These are phyloP conservation scores for Eumaeus atala DNA, from an alignment of 1,140 invertebrate genomes.

Conservation along the genomic window DNA sequence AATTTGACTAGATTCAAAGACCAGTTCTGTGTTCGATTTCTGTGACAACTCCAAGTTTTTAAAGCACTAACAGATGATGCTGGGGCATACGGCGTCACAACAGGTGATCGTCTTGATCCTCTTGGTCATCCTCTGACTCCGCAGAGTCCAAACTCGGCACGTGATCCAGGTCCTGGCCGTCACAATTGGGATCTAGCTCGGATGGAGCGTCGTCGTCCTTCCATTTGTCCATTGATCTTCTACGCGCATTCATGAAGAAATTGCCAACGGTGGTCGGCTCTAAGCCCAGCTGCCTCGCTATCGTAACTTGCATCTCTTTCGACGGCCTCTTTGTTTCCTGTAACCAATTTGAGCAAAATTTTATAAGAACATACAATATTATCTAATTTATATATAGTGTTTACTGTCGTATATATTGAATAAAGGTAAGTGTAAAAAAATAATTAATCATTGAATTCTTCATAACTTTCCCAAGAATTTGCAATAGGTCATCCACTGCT, in stretches of 20 bases:
- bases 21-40: constrained; percentile 18
- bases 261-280: constrained; percentile 99
- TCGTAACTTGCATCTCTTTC: constrained; percentile 99
- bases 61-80: constrained; percentile 62
- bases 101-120: constrained; percentile 62
- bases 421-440: too few species aligned
- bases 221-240: constrained; percentile 99
- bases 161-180: constrained; percentile 56
- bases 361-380: neutral
- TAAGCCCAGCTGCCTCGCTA: constrained; percentile 96
- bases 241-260: constrained; percentile 99
- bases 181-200: constrained; percentile 55
- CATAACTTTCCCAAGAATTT: too few species aligned
- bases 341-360: constrained; percentile 28
- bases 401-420: too few species aligned
- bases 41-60: constrained; percentile 43
- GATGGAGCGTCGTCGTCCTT: constrained; percentile 85
- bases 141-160: constrained; percentile 60
- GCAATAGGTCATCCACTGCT: too few species aligned
- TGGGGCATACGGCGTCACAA: constrained; percentile 64
- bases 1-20: constrained; percentile 13
- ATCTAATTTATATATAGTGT: too few species aligned
- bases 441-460: too few species aligned
- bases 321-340: constrained; percentile 99
- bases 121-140: constrained; percentile 64